These are phyloP conservation scores for Erythrocercus mccallii DNA, from an alignment of 2,113 vertebrate genomes.

Conservation along the genomic window DNA sequence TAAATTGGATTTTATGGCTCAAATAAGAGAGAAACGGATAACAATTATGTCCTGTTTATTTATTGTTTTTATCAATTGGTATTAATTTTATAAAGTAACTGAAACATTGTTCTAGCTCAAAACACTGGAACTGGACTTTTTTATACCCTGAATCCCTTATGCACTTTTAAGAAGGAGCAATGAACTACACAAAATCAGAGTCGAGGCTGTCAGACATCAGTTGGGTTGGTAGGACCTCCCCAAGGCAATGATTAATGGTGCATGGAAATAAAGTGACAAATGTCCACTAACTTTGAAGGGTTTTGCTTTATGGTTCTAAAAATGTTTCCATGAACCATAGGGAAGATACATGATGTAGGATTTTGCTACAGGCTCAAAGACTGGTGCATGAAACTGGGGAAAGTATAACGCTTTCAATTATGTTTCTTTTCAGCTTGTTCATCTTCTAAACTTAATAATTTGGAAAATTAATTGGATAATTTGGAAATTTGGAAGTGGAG, in stretches of 20 bases:
- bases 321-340: neutral
- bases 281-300: neutral
- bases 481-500: neutral
- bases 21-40: conserved; percentile 68
- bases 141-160: neutral
- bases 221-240: neutral
- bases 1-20: conserved; percentile 65
- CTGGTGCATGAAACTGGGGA: neutral
- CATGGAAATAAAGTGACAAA: neutral
- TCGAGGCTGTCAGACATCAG: neutral
- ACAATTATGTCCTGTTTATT: conserved; percentile 70
- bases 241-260: neutral
- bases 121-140: neutral
- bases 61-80: conserved; percentile 40
- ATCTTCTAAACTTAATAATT: neutral
- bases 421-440: neutral
- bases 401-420: neutral
- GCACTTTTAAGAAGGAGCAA: neutral
- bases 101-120: neutral
- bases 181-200: neutral
- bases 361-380: neutral
- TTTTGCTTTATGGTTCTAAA: neutral
- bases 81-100: conserved; percentile 61
- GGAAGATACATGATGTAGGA: neutral
- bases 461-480: too few species aligned